Conservation (phyloP, 2,797 vertebrate genomes). For the Hippocampus kuda region DNA sequence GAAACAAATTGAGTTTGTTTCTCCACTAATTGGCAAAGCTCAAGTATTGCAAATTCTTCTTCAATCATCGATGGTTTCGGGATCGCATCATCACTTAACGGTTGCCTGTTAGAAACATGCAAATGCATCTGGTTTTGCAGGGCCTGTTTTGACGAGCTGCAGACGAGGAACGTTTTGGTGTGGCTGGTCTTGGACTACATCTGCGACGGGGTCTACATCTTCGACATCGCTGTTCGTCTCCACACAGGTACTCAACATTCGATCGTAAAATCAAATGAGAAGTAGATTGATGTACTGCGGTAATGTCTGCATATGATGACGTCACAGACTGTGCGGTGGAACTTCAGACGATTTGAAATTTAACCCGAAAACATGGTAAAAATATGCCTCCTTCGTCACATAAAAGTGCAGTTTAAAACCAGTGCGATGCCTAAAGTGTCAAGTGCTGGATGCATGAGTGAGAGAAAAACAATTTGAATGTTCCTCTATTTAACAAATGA, state of each 20-base stretch:
- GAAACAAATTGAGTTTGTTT: slow-evolving; percentile 4
- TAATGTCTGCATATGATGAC: not conserved
- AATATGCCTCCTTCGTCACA: no score
- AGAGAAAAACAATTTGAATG: no score
- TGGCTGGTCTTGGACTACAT: slow-evolving; percentile 86
- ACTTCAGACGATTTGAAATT: no score
- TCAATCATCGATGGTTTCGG: not conserved
- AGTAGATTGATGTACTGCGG: not conserved
- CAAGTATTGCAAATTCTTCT: not conserved
- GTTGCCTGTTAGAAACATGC: not conserved
- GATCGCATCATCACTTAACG: not conserved
- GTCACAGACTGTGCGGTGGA: no score
- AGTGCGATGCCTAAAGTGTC: no score
- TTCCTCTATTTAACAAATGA: no score
- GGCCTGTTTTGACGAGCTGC: slow-evolving; percentile 87
- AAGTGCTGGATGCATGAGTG: no score
- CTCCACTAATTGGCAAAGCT: not conserved
- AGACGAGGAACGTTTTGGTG: slow-evolving; percentile 65
- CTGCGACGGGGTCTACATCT: slow-evolving; percentile 78
- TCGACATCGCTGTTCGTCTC: slow-evolving; percentile 76
- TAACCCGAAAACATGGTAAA: no score
- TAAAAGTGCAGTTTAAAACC: no score
- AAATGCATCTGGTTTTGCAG: slow-evolving; percentile 46
- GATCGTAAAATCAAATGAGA: not conserved
- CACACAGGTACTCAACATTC: slow-evolving; percentile 71